Percentiles rank a stretch among this genome's conserved stretches.
phyloP scores from a whole-genome alignment of 2,113 vertebrate species.

The Ciconia maguari region DNA sequence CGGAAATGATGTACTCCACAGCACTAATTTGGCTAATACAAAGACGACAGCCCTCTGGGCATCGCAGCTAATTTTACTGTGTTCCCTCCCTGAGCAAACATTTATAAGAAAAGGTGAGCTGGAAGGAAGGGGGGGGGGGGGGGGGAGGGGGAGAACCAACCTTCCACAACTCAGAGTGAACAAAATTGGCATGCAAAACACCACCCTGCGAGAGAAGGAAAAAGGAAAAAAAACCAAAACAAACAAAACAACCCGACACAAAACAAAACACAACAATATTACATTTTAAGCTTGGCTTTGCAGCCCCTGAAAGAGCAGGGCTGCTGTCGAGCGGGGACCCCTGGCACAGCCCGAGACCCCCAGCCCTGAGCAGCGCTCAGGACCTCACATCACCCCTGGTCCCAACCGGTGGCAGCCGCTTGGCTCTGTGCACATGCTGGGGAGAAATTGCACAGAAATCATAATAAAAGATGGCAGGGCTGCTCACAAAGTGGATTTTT shows the following conservation, averaged over 20 bases:
- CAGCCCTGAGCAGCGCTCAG: neutral
- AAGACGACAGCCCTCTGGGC: neutral
- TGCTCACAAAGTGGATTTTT: neutral
- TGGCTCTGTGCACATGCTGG: neutral
- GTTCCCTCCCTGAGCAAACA: constrained; percentile 8
- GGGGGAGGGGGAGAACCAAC: neutral
- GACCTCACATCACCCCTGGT: neutral
- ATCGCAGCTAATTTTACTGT: neutral
- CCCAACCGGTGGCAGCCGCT: neutral
- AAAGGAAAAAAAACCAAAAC: neutral
- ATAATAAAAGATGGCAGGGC: neutral
- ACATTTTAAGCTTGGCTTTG: neutral
- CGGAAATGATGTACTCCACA: neutral
- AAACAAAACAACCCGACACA: neutral
- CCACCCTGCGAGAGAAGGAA: neutral
- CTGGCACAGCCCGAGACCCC: neutral
- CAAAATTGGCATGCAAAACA: neutral
- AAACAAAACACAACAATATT: neutral
- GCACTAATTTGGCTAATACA: fast-evolving
- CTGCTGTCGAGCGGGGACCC: neutral
- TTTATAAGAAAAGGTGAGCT: neutral
- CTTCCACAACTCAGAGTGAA: neutral
- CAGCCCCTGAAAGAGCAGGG: neutral
- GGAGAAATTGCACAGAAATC: neutral
- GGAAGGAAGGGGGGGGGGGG: neutral